A percentile compares a stretch with the other conserved stretches of the same genome.
These are phyloP conservation scores for Polymixis flavicincta DNA, from an alignment of 2,888 invertebrate genomes.

Conservation along the genomic window DNA sequence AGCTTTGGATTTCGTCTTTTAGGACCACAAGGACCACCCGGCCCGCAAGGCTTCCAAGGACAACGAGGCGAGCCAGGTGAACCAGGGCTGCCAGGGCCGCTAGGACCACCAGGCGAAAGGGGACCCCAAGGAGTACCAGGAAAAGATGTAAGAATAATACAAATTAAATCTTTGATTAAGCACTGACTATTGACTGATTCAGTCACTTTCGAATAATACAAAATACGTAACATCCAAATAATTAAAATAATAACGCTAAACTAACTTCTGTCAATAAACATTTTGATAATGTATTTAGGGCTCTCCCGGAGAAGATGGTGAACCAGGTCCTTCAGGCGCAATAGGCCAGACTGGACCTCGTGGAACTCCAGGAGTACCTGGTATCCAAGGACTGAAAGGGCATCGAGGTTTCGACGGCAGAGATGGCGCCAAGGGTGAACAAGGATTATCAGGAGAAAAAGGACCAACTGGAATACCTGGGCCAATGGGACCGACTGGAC, in stretches of 20 bases:
- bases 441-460: conserved; percentile 94
- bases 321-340: conserved; percentile 93
- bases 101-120: conserved; percentile 92
- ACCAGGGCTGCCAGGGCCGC: conserved; percentile 92
- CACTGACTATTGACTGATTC: no score
- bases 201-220: background rate
- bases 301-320: conserved; percentile 95
- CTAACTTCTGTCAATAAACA: no score
- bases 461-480: conserved; percentile 93
- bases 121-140: conserved; percentile 93
- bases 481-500: conserved; percentile 93
- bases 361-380: conserved; percentile 94
- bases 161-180: no score
- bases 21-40: conserved; percentile 89
- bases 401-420: conserved; percentile 95
- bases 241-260: background rate
- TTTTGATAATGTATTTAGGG: conserved; percentile 87
- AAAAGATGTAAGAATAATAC: conserved; percentile 92
- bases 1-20: background rate
- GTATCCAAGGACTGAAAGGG: conserved; percentile 95
- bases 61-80: conserved; percentile 95
- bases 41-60: conserved; percentile 96
- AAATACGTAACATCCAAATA: background rate
- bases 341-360: conserved; percentile 93
- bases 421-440: conserved; percentile 95